Evolutionary conservation across 2,113 vertebrate species (phyloP).

Genomic region (Prunella himalayana): DNA sequence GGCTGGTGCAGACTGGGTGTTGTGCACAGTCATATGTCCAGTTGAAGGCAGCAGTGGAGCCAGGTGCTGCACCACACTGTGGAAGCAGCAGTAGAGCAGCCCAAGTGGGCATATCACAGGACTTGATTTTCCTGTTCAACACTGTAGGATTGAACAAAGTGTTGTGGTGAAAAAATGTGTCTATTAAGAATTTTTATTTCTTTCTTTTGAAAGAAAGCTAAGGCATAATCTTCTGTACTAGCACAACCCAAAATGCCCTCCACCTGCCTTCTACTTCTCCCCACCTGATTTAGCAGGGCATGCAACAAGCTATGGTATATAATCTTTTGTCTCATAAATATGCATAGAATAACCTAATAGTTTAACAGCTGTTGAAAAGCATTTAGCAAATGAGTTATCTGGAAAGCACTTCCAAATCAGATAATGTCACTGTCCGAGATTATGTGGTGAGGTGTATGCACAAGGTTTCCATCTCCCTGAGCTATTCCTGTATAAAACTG

Average conservation of each 20-base stretch:
- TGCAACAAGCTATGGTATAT: background rate
- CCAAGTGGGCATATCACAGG: background rate
- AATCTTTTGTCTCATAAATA: conserved; percentile 11
- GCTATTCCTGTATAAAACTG: background rate
- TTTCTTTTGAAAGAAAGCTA: background rate
- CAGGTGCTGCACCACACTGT: fast-evolving
- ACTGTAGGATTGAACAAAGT: background rate
- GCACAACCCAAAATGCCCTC: background rate
- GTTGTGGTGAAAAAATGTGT: background rate
- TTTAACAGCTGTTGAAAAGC: conserved; percentile 42
- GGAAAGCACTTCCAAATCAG: background rate
- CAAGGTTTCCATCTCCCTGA: background rate
- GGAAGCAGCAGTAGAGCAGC: background rate
- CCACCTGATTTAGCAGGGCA: background rate
- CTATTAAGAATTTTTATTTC: background rate
- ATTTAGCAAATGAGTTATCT: conserved; percentile 39
- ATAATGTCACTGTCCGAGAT: background rate
- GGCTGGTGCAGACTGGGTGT: background rate
- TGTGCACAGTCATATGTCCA: background rate
- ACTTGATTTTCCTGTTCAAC: background rate
- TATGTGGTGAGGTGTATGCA: background rate
- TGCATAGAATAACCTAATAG: background rate
- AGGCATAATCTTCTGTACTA: background rate
- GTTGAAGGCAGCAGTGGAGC: background rate
- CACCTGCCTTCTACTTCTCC: background rate